Evolutionary conservation across 2,888 invertebrate genomes (phyloP), one percentile per base, ranked within the genome.

Genomic region (Anthoptus insignis): DNA sequence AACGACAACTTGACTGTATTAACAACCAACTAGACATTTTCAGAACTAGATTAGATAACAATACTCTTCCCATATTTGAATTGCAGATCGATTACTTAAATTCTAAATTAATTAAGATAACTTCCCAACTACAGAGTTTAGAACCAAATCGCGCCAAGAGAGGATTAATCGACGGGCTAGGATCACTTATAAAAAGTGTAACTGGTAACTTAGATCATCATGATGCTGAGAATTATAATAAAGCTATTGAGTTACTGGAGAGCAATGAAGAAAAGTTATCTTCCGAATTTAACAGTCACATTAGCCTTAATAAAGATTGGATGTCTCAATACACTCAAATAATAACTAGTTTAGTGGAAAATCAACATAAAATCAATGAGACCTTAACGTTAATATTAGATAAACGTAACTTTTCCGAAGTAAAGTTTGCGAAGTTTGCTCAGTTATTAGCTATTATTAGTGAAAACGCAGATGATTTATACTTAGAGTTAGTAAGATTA

Each of bases 251-350:
- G 16, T n/a, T 37, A 6, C 6, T 37, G n/a, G 3, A 68, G 19
- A 11, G 54, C 47, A 66, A 66, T 47, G 50, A 66, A 14, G 22
- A 60, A 16, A 64, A 57, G 42, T 21, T 68, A 42, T 54, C 54
- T 45, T 13, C 49, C 9, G 53, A 70, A 27, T 59, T 65, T 16
- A 70, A 67, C 45, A 56, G 54, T 52, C 71, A 71, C 21, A 52
- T 67, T 42, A 63, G 66, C 27, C 37, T 59, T 34, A 63, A 22
- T 58, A 68, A 65, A 49, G 56, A 71, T 34, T 68, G 63, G 66
- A 59, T 66, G 34, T 27, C 49, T 4, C 27, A 52, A 6, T 13
- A 34, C 16, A 21, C 13, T 34, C 3, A 37, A 8, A 16, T 21
- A 27, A n/a, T 49, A 6, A 58, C 19, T 3, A n/a, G 21, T 3